phyloP scores from a whole-genome alignment of 2,797 vertebrate species.

The Syngnathus acus region DNA sequence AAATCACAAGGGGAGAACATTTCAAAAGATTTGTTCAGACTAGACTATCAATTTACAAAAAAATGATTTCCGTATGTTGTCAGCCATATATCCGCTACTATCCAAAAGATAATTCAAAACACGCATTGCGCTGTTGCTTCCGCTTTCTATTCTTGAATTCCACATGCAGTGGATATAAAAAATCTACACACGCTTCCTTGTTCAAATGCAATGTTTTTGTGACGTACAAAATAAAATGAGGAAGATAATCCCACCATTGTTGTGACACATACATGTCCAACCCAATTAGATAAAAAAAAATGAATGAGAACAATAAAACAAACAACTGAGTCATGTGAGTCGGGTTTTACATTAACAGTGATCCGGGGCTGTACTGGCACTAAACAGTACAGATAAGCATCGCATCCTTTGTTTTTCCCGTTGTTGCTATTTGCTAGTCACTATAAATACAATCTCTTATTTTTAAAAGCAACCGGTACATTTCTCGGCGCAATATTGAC shows the following conservation, averaged over 20 bases:
- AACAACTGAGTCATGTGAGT: no score
- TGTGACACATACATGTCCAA: background rate
- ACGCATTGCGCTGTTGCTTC: background rate
- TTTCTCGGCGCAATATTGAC: conserved; percentile 24
- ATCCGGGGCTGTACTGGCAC: background rate
- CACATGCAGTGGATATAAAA: background rate
- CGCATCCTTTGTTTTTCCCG: background rate
- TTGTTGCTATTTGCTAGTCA: background rate
- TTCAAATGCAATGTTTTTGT: background rate
- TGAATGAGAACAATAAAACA: background rate
- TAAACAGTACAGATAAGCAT: background rate
- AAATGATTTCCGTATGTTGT: background rate
- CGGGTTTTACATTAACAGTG: no score
- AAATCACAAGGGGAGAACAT: conserved; percentile 2
- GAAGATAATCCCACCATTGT: background rate
- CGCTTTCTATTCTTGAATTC: background rate
- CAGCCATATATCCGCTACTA: background rate
- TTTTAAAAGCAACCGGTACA: conserved; percentile 14
- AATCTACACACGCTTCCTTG: background rate
- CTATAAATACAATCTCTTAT: background rate
- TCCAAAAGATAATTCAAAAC: background rate
- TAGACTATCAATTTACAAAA: background rate
- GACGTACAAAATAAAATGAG: no score
- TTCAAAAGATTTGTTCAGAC: background rate
- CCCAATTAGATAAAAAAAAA: background rate